Evolutionary conservation across 2,113 vertebrate species (phyloP).

Genomic region (Vanacampus margaritifer): DNA sequence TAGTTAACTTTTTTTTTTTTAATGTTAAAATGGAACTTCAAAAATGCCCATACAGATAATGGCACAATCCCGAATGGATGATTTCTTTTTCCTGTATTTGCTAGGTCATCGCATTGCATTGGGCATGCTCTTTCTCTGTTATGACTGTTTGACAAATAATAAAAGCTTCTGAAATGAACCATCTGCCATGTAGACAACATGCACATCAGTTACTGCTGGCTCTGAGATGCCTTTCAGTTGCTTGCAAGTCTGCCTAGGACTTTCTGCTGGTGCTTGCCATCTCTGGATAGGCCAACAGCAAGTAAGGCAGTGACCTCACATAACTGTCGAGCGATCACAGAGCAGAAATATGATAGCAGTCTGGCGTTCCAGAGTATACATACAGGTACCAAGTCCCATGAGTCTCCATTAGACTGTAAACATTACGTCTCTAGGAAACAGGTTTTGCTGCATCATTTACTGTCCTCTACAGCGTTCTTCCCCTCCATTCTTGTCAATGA

Average conservation of each 20-base stretch:
- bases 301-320: conserved; percentile 6
- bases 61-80: not conserved
- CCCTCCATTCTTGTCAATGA: not conserved
- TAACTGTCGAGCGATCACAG: not conserved
- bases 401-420: conserved; percentile 32
- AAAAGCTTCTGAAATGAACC: not conserved
- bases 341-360: not conserved
- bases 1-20: too few species aligned
- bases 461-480: not conserved
- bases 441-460: conserved; percentile 35
- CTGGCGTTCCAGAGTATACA: not conserved
- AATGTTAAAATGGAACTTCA: too few species aligned
- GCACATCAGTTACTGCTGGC: not conserved
- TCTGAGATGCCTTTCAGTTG: not conserved
- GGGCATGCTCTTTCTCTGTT: not conserved
- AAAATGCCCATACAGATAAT: not conserved
- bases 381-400: conserved; percentile 11
- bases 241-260: not conserved
- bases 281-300: not conserved
- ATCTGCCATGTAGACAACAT: not conserved
- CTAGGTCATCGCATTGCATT: not conserved
- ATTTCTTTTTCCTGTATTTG: not conserved
- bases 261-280: not conserved
- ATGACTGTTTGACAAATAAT: not conserved
- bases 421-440: conserved; percentile 54